phyloP scores from a whole-genome alignment of 2,888 invertebrate species.

The Liopterus haemorrhoidalis region DNA sequence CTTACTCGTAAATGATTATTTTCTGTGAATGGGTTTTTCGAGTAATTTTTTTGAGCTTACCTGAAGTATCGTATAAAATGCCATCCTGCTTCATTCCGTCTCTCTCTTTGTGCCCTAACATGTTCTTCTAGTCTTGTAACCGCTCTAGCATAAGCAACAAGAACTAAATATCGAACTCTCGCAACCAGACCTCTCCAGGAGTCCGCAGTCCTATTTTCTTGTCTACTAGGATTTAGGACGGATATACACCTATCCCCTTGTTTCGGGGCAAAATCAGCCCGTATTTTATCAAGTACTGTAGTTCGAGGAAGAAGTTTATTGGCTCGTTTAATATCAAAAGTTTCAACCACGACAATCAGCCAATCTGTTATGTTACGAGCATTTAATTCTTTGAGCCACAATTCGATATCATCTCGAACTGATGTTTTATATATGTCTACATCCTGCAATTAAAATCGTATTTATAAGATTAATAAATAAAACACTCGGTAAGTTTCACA shows the following conservation, averaged over 20 bases:
- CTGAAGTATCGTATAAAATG: conserved; percentile 91
- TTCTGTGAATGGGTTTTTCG: no score
- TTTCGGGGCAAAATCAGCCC: conserved; percentile 87
- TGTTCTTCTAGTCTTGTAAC: conserved; percentile 83
- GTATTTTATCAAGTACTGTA: conserved; percentile 90
- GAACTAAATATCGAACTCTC: conserved; percentile 73
- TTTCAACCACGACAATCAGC: conserved; percentile 90
- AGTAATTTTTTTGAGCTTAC: no score
- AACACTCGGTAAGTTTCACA: no score
- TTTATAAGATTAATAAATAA: no score
- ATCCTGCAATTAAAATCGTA: conserved; percentile 78
- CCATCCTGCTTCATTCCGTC: conserved; percentile 86
- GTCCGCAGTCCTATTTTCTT: conserved; percentile 82
- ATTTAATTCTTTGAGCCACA: conserved; percentile 76
- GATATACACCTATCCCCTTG: conserved; percentile 83
- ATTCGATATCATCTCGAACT: conserved; percentile 82
- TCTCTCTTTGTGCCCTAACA: conserved; percentile 83
- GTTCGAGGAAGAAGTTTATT: conserved; percentile 87
- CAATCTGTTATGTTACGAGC: conserved; percentile 77
- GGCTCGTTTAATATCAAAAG: conserved; percentile 83
- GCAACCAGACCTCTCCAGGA: conserved; percentile 83
- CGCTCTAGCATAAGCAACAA: conserved; percentile 81
- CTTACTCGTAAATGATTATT: no score
- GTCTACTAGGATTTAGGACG: conserved; percentile 83
- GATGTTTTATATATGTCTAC: conserved; percentile 83